Percentiles rank a stretch among this genome's conserved stretches.
Evolutionary conservation across 2,113 vertebrate species (phyloP).

Genomic region (Addax nasomaculatus): DNA sequence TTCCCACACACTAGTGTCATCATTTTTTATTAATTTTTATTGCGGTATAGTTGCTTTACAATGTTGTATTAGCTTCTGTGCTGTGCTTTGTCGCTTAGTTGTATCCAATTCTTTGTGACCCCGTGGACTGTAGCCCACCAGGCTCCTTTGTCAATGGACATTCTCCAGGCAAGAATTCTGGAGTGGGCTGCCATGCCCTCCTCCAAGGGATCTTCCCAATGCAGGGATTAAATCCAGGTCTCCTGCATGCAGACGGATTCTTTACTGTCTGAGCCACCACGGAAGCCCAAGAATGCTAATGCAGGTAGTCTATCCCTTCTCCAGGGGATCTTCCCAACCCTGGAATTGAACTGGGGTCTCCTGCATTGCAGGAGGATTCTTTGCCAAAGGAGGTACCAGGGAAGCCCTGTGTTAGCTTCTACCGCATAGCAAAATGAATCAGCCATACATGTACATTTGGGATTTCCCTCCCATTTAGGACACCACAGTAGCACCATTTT

Average conservation of each 20-base stretch:
- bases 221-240: not conserved
- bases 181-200: not conserved
- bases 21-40: not conserved
- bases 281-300: not conserved
- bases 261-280: fast-evolving
- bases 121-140: not conserved
- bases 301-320: not conserved
- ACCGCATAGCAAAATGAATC: not conserved
- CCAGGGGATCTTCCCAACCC: not conserved
- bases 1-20: not conserved
- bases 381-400: not conserved
- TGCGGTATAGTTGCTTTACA: not conserved
- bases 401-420: not conserved
- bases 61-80: not conserved
- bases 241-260: fast-evolving
- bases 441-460: not conserved
- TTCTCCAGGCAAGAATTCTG: not conserved
- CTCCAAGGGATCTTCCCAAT: not conserved
- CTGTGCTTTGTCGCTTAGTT: not conserved
- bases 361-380: not conserved
- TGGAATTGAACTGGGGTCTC: not conserved
- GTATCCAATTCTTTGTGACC: not conserved
- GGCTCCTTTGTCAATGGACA: not conserved
- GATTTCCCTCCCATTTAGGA: not conserved
- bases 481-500: not conserved